phyloP scores from a whole-genome alignment of 64 coral and sea anemone species.

The Pocillopora verrucosa region DNA sequence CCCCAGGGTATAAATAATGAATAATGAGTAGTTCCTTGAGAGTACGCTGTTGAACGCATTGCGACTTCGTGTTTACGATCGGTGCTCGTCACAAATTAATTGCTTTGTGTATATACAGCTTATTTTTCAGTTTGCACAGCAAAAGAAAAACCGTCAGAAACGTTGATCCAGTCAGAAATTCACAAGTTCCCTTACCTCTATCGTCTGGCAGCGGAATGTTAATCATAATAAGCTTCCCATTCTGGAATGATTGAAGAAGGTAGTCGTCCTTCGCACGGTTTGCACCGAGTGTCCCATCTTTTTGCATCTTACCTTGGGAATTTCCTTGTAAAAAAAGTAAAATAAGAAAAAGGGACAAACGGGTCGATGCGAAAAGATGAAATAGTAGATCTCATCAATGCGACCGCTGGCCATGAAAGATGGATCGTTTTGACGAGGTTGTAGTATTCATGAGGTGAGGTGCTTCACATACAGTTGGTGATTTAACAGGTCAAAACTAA shows the following conservation, averaged over 20 bases:
- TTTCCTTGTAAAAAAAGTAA: conserved; percentile 55
- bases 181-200: background rate
- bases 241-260: conserved; percentile 64
- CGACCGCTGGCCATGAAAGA: background rate
- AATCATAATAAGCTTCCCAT: conserved; percentile 55
- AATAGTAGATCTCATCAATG: background rate
- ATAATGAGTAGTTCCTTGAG: no score
- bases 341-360: background rate
- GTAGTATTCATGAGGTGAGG: background rate
- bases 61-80: background rate
- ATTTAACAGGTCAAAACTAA: no score
- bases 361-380: background rate
- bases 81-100: no score
- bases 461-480: no score
- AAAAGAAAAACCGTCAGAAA: no score
- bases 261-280: conserved; percentile 73
- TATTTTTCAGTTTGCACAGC: conserved; percentile 58
- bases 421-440: no score
- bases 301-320: conserved; percentile 84
- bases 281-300: conserved; percentile 48
- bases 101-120: no score
- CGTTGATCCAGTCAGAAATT: no score
- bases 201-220: conserved; percentile 65
- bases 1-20: no score
- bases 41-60: no score